These are phyloP conservation scores for Hartigia nigra DNA, from an alignment of 2,888 invertebrate species.

Conservation along the genomic window DNA sequence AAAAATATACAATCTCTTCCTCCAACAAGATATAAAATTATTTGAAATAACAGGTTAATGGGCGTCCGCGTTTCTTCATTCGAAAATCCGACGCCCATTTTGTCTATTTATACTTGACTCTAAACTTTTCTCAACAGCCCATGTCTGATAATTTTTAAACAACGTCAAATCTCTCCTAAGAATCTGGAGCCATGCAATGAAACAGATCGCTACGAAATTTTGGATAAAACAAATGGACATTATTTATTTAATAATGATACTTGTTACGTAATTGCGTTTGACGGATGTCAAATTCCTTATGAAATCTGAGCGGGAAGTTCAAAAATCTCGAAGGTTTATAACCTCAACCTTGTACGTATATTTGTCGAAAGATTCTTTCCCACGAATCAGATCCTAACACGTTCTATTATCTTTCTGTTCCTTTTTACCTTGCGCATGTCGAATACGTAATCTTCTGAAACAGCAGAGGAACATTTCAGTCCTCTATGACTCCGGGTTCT, in stretches of 20 bases:
- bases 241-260: neutral
- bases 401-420: neutral
- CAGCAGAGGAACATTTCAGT: neutral
- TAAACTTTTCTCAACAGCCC: neutral
- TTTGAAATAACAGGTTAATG: neutral
- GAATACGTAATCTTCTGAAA: neutral
- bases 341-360: neutral
- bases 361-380: neutral
- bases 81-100: neutral
- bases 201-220: neutral
- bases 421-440: neutral
- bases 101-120: neutral
- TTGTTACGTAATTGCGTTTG: neutral
- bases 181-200: neutral
- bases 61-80: neutral
- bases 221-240: neutral
- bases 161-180: neutral
- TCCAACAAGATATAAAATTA: neutral
- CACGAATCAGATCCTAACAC: neutral
- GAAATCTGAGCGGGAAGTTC: neutral
- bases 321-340: neutral
- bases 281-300: neutral
- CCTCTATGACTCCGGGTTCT: neutral
- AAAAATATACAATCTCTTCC: neutral
- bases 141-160: neutral